A percentile compares a stretch with the other conserved stretches of the same genome.
These are phyloP conservation scores for Criorhina ranunculi DNA, from an alignment of 2,888 invertebrate species.

Conservation along the genomic window DNA sequence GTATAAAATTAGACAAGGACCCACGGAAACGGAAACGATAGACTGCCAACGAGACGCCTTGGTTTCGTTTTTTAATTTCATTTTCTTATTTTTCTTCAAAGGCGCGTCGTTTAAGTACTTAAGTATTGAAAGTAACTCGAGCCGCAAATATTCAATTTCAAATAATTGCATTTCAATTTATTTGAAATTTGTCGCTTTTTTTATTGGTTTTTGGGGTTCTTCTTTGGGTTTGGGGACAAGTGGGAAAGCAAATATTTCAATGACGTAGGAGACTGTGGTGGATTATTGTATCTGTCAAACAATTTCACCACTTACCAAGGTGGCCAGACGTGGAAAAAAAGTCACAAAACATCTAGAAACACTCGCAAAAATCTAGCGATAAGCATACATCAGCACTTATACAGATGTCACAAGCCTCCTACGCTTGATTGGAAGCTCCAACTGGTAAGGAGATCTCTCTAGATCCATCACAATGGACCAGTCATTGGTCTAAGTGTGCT, in stretches of 20 bases:
- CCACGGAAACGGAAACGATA: slow-evolving; percentile 18
- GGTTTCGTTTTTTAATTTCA: slow-evolving; percentile 48
- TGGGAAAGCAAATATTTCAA: slow-evolving; percentile 1
- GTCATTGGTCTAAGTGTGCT: too few species aligned
- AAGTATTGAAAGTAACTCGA: slow-evolving; percentile 67
- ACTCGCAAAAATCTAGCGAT: too few species aligned
- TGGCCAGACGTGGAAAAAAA: too few species aligned
- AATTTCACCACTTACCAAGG: too few species aligned
- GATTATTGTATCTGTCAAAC: too few species aligned
- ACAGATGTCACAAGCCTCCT: too few species aligned
- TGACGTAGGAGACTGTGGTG: too few species aligned
- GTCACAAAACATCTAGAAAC: too few species aligned
- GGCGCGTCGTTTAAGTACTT: slow-evolving; percentile 64
- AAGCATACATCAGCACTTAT: too few species aligned
- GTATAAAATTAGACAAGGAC: slow-evolving; percentile 64
- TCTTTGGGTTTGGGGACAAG: neutral
- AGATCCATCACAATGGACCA: too few species aligned
- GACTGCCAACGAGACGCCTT: slow-evolving; percentile 7
- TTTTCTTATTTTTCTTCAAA: slow-evolving; percentile 63
- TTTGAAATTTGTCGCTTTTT: slow-evolving; percentile 55
- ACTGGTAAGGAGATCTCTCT: too few species aligned
- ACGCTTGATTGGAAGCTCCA: too few species aligned
- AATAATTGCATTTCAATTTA: slow-evolving; percentile 73
- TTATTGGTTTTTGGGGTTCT: slow-evolving; percentile 58
- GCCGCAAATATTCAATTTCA: slow-evolving; percentile 77